Conservation (phyloP, 1,140 invertebrate genomes). For the Anagrus nilaparvatae region DNA sequence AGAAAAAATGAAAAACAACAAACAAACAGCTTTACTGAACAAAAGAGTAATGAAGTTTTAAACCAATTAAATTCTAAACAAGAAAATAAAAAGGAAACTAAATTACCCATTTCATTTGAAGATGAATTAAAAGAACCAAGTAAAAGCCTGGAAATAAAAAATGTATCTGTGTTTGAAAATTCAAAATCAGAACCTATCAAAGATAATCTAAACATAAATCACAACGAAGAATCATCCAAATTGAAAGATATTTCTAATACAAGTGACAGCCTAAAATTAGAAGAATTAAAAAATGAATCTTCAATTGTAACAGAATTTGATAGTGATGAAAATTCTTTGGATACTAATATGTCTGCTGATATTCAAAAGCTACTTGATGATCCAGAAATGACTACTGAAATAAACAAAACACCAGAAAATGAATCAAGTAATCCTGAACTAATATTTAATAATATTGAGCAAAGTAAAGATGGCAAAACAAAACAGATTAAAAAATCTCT, state of each 20-base stretch:
- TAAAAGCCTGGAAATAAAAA: no score
- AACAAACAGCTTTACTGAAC: no score
- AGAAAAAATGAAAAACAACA: no score
- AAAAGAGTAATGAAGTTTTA: no score
- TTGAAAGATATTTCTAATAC: not conserved
- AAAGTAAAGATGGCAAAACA: no score
- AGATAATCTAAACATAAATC: not conserved
- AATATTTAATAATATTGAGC: not conserved
- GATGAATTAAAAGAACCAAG: no score
- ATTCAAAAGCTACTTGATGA: conserved; percentile 27
- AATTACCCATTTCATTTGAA: no score
- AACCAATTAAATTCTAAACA: no score
- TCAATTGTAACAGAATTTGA: conserved; percentile 19
- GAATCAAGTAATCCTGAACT: not conserved
- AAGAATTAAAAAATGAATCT: conserved; percentile 7
- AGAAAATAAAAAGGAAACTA: no score
- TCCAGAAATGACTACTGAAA: conserved; percentile 22
- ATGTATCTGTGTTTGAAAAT: no score
- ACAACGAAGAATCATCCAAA: not conserved
- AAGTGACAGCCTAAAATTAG: conserved; percentile 16
- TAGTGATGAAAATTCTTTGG: conserved; percentile 26
- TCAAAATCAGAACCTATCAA: not conserved
- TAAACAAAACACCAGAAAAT: conserved; percentile 9
- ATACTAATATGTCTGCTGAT: conserved; percentile 25
- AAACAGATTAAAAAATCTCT: no score